Base-by-base conservation (phyloP, 1,140 invertebrate genomes). In the Megalonaias nervosa region DNA sequence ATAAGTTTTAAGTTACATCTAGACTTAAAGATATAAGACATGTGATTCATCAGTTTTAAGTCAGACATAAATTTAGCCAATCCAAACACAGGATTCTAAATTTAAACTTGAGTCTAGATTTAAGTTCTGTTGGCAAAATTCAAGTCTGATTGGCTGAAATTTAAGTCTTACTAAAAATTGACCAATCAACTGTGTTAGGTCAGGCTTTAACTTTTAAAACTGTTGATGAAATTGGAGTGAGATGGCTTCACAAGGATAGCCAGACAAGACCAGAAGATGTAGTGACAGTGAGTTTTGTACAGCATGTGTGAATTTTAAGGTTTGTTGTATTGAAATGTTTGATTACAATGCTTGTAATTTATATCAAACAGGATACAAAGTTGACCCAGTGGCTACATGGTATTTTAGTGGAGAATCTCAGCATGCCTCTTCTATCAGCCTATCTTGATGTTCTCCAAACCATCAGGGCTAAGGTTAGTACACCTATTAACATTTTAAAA, bases 371-470 rank as follows among this genome's bases (percentile, higher is more conserved):
- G 95, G 94, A 96, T 81, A 86, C 92, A 14, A 93, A 93, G 66
- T 87, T 95, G 17, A 92, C 93, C 5, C 94, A 96, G 79, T 97
- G 96, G 96, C 89, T 97, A 58, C 96, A 97, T 86, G 90, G 92
- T 64, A 88, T 95, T 15, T 87, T 97, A 11, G 92, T 96, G 73
- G 95, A 96, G 64, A 91, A 94, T 84, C 92, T 94, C 1, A 90
- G 88, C 80, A 90, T 92, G 14, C 91, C 92, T n/a, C 94, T 95
- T 86, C 90, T 97, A 71, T 92, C 93, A 9, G 93, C 93, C 21
- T 97, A 97, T 89, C 88, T 97, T 4, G 96, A 97, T 85, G 94
- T 96, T 58, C 87, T 97, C 71, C 93, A 96, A 91, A 95, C 94
- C 1, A 87, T 97, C 4, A 94, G 93, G 87, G 89, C 93, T 3